A percentile compares a stretch with the other conserved stretches of the same genome.
Evolutionary conservation across 2,797 vertebrate species (phyloP).

Genomic region (Enteromius argenteus): DNA sequence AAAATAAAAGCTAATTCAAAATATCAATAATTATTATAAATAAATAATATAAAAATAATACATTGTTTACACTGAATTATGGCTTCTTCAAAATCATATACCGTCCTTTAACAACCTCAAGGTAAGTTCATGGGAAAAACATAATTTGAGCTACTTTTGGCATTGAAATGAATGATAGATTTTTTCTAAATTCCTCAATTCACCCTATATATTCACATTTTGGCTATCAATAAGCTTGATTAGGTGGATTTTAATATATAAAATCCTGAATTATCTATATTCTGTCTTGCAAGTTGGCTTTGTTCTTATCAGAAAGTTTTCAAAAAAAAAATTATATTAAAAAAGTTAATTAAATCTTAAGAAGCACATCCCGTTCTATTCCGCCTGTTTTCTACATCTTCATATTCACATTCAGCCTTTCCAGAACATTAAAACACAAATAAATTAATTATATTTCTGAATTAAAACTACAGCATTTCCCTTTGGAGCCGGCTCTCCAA

Average conservation of each 20-base stretch:
- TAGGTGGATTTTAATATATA: background rate
- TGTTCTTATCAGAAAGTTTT: background rate
- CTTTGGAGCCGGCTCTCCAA: background rate
- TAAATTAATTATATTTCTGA: slow-evolving; percentile 1
- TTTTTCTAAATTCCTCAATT: background rate
- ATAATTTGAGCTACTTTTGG: background rate
- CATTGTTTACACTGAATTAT: background rate
- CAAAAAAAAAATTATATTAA: background rate
- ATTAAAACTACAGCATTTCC: slow-evolving; percentile 17
- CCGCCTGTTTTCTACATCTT: background rate
- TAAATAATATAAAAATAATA: background rate
- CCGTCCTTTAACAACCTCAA: background rate
- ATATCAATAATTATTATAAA: background rate
- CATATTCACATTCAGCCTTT: background rate
- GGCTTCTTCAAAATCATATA: background rate
- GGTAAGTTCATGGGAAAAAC: background rate
- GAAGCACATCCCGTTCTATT: background rate
- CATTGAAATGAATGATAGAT: background rate
- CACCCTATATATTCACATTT: background rate
- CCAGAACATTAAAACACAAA: background rate
- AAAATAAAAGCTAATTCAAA: background rate
- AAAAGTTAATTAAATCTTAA: slow-evolving; percentile 2
- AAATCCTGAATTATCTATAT: background rate
- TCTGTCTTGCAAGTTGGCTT: background rate
- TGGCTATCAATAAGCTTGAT: background rate